Percentiles rank a stretch among this genome's conserved stretches.
Evolutionary conservation across 1,140 invertebrate genomes (phyloP).

Genomic region (Argopecten irradians): DNA sequence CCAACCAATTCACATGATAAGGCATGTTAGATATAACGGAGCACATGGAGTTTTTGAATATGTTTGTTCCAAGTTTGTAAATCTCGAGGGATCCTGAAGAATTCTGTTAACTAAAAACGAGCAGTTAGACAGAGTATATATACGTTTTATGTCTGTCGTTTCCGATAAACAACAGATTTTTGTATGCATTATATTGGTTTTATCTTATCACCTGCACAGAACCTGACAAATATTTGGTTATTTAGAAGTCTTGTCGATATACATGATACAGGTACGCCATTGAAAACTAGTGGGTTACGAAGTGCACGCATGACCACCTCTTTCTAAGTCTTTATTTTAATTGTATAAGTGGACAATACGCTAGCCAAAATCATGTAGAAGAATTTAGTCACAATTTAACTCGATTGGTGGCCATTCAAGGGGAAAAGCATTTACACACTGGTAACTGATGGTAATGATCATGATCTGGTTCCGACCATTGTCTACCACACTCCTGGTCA

Average conservation of each 20-base stretch:
- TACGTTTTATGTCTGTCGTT: constrained; percentile 17
- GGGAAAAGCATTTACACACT: not conserved
- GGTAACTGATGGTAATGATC: not conserved
- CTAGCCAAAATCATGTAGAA: not conserved
- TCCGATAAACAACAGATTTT: not conserved
- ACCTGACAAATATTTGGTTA: constrained; percentile 22
- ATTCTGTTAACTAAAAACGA: not conserved
- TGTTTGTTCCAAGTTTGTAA: constrained; percentile 16
- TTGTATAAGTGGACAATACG: not conserved
- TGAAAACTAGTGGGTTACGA: not conserved
- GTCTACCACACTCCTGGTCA: not conserved
- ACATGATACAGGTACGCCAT: not conserved
- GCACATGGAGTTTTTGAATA: constrained; percentile 22
- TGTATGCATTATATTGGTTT: not conserved
- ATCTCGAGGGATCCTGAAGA: not conserved
- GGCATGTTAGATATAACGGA: not conserved
- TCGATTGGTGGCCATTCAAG: not conserved
- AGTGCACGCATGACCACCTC: not conserved
- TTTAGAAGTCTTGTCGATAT: not conserved
- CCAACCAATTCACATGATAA: not conserved
- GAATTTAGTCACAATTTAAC: constrained; percentile 3
- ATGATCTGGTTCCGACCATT: not conserved
- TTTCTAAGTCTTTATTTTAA: not conserved
- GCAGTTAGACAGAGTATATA: not conserved
- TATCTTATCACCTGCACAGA: not conserved